Base-by-base conservation (phyloP, 1,140 invertebrate genomes). In the Eubasilissa regina region DNA sequence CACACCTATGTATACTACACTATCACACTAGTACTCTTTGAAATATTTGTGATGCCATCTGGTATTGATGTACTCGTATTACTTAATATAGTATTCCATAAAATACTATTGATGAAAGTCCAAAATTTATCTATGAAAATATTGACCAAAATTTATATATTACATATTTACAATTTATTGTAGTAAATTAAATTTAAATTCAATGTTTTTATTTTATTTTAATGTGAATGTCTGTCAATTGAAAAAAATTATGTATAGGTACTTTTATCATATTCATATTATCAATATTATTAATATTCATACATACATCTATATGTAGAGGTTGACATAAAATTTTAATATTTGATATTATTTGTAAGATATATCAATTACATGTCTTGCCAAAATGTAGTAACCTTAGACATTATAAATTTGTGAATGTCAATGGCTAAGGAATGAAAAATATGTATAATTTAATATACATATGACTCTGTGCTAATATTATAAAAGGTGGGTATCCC, bases 331-430 rank as follows among this genome's bases (percentile, higher is more conserved):
- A 58, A 58, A 17, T 58, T 17, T 21, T 19, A 64, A 64, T 64
- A 64, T 25, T 64, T 64, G 60, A 13, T 64, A 64, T 51, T 51
- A 51, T 58, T 21, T 58, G 35, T 64, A 64, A 44, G 25, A 64
- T 64, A 64, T 64, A 64, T 64, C 60, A 64, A 13, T n/a, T 64
- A 64, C 56, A 64, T 64, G 60, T 64, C 60, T 64, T 64, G 60
- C 60, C 60, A 64, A 64, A 64, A 64, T 64, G 35, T 43, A 12
- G 60, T 43, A 25, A 64, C 35, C 6, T 43, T 64, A 43, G 35
- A 64, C 13, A 35, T 64, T 25, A n/a, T 64, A 51, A 4, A 6
- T n/a, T 62, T 35, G 25, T 35, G 25, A 35, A 35, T 35, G 25
- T 35, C 25, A 35, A 35, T 1, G 25, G 25, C 6, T 35, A 35